A percentile compares a stretch with the other conserved stretches of the same genome.
phyloP scores from a whole-genome alignment of 2,888 invertebrate species.

The Lycophotia porphyrea region DNA sequence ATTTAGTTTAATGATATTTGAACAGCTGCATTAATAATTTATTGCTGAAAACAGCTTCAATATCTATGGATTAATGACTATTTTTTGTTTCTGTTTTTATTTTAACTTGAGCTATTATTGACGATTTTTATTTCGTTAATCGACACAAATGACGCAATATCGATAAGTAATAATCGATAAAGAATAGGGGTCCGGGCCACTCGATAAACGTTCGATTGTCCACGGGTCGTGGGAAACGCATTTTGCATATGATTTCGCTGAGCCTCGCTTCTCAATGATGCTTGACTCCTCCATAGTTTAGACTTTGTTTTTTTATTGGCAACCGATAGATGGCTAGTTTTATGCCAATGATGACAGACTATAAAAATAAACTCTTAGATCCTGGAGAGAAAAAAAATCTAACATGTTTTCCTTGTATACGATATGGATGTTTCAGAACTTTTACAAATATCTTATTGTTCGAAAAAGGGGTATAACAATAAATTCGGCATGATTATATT shows the following conservation, averaged over 20 bases:
- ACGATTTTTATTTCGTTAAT: constrained; percentile 32
- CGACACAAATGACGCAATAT: constrained; percentile 53
- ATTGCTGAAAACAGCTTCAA: constrained; percentile 9
- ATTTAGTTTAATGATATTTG: constrained; percentile 60
- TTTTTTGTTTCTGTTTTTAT: constrained; percentile 25
- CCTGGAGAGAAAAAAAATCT: background rate
- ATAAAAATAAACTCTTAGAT: constrained; percentile 56
- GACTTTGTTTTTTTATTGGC: constrained; percentile 63
- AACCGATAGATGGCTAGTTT: constrained; percentile 49
- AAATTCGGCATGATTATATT: constrained; percentile 13
- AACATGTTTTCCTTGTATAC: constrained; percentile 27
- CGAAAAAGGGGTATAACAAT: background rate
- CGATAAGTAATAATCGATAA: constrained; percentile 62
- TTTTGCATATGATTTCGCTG: constrained; percentile 83
- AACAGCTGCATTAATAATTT: constrained; percentile 27
- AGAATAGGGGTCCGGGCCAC: constrained; percentile 70
- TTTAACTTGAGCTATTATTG: constrained; percentile 7
- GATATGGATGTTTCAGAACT: constrained; percentile 5
- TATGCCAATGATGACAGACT: constrained; percentile 54
- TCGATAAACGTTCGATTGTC: constrained; percentile 82
- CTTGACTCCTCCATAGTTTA: constrained; percentile 59
- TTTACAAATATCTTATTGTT: background rate
- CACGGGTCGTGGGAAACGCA: constrained; percentile 80
- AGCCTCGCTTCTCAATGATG: constrained; percentile 62
- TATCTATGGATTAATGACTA: background rate